Percentiles rank a stretch among this genome's conserved stretches.
phyloP scores from a whole-genome alignment of 30 jellyfish, hydroid and myxozoan species.

The Turritopsis dohrnii region DNA sequence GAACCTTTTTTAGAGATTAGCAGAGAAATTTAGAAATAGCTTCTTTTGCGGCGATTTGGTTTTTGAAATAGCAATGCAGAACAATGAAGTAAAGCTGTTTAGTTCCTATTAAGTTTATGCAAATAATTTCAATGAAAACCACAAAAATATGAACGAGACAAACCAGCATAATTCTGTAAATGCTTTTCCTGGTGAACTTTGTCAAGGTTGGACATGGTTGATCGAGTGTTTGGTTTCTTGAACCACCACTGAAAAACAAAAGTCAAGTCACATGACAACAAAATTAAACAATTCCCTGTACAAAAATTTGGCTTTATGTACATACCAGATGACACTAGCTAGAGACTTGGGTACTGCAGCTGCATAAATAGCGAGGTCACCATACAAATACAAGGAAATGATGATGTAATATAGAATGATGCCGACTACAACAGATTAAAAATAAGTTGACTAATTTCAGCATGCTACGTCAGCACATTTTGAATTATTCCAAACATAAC shows the following conservation, averaged over 20 bases:
- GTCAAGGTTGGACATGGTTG: neutral
- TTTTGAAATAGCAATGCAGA: too few species aligned
- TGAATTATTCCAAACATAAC: neutral
- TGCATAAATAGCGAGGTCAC: constrained; percentile 95
- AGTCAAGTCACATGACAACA: neutral
- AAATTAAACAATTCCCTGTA: too few species aligned
- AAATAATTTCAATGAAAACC: neutral
- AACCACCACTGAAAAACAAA: constrained; percentile 18
- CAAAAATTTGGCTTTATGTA: too few species aligned
- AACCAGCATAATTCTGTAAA: constrained; percentile 36
- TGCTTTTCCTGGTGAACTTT: neutral
- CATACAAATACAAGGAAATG: constrained; percentile 69
- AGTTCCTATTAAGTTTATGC: neutral
- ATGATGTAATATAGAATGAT: constrained; percentile 47
- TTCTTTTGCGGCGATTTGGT: too few species aligned
- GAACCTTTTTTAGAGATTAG: too few species aligned
- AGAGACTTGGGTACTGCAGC: constrained; percentile 98
- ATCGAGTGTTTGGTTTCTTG: neutral
- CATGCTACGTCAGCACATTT: too few species aligned
- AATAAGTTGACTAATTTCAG: too few species aligned
- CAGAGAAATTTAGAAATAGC: too few species aligned
- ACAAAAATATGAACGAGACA: neutral
- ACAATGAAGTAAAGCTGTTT: too few species aligned
- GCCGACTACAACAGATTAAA: constrained; percentile 52
- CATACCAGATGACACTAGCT: constrained; percentile 73